phyloP scores from a whole-genome alignment of 2,113 vertebrate genomes.

The Mesembrinibis cayennensis region DNA sequence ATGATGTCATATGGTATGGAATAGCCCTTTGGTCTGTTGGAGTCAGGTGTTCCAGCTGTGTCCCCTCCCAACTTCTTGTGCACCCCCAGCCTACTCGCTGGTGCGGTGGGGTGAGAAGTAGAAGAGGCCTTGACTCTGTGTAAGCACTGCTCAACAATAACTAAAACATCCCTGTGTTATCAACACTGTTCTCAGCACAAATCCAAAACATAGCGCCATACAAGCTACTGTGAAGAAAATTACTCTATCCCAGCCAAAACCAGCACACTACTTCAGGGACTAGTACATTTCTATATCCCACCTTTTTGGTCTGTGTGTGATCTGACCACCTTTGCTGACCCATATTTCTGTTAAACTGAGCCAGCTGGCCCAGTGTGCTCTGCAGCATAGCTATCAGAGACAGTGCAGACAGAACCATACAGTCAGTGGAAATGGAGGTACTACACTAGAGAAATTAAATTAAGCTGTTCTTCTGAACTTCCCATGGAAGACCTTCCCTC shows the following conservation, averaged over 20 bases:
- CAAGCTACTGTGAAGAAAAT: background rate
- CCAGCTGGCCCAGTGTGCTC: background rate
- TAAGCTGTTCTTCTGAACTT: background rate
- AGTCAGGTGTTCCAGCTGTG: background rate
- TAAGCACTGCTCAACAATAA: background rate
- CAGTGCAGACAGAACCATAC: background rate
- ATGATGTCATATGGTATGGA: background rate
- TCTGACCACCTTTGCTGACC: background rate
- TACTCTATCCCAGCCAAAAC: background rate
- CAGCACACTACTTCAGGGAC: accelerated
- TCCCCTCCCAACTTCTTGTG: background rate
- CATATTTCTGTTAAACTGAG: background rate
- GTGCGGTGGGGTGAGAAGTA: accelerated
- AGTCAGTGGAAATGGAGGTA: background rate
- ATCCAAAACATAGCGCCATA: background rate
- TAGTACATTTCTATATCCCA: background rate
- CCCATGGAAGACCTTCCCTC: background rate
- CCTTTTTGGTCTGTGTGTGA: background rate
- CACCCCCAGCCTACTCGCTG: background rate
- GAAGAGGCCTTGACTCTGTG: background rate
- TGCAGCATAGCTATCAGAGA: background rate
- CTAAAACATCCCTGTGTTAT: background rate
- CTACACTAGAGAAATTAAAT: background rate
- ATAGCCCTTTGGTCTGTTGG: background rate
- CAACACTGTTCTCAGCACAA: background rate